These are phyloP conservation scores for Tipula lateralis DNA, from an alignment of 2,888 invertebrate genomes.

Conservation along the genomic window DNA sequence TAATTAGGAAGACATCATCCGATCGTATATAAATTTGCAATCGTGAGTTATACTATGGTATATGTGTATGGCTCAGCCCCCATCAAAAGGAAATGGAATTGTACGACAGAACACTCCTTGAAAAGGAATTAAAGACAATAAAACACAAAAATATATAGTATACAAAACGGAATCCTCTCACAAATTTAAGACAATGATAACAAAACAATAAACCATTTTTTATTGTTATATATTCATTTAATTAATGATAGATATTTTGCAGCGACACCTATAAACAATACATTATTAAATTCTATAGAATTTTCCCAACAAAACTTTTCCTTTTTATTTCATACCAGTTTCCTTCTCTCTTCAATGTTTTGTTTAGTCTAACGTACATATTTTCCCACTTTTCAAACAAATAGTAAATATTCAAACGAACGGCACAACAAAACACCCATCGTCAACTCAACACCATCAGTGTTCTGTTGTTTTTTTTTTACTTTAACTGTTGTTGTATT, in stretches of 20 bases:
- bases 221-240: background rate
- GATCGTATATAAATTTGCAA: background rate
- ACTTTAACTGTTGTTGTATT: background rate
- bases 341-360: background rate
- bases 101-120: background rate
- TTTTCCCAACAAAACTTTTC: background rate
- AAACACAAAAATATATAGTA: background rate
- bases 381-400: too few relatives aligned
- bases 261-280: background rate
- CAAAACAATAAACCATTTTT: slow-evolving; percentile 1
- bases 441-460: background rate
- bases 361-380: too few relatives aligned
- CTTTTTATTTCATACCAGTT: background rate
- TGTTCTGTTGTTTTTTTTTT: background rate
- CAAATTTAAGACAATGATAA: background rate
- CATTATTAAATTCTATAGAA: slow-evolving; percentile 3
- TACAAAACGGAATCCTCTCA: background rate
- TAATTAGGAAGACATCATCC: background rate
- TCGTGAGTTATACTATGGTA: background rate
- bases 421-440: background rate
- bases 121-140: background rate
- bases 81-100: background rate
- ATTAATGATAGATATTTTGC: slow-evolving; percentile 2
- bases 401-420: background rate
- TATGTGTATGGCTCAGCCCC: background rate